These are phyloP conservation scores for Zoanthus sociatus DNA, from an alignment of 92 coral and sea anemone genomes.

Conservation along the genomic window DNA sequence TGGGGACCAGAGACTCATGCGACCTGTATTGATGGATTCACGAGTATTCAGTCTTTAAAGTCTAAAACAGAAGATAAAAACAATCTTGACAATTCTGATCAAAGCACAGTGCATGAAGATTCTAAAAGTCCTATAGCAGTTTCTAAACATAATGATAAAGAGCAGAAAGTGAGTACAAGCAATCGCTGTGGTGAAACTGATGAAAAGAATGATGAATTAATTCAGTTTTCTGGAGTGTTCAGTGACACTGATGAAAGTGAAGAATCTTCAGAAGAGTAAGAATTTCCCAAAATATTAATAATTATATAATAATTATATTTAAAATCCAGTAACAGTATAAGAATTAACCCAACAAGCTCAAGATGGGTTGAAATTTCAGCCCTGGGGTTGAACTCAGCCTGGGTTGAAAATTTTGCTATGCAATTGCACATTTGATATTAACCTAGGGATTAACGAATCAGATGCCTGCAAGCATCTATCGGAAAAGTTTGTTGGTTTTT, in stretches of 20 bases:
- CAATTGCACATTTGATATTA: no score
- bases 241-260: conserved; percentile 87
- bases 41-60: no score
- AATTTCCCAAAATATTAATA: background rate
- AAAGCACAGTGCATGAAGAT: background rate
- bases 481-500: no score
- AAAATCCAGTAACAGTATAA: no score
- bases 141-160: background rate
- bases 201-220: conserved; percentile 54
- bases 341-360: no score
- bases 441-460: no score
- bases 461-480: no score
- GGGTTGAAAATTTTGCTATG: no score
- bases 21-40: background rate
- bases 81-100: background rate
- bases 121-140: background rate
- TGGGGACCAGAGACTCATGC: background rate
- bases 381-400: no score
- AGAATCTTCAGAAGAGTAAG: conserved; percentile 77
- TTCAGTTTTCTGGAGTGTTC: conserved; percentile 86
- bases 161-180: no score
- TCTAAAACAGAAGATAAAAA: background rate
- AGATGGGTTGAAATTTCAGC: no score
- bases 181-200: background rate
- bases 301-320: no score